These are phyloP conservation scores for Macrotis lagotis DNA, from an alignment of 2,113 vertebrate species.

Conservation along the genomic window DNA sequence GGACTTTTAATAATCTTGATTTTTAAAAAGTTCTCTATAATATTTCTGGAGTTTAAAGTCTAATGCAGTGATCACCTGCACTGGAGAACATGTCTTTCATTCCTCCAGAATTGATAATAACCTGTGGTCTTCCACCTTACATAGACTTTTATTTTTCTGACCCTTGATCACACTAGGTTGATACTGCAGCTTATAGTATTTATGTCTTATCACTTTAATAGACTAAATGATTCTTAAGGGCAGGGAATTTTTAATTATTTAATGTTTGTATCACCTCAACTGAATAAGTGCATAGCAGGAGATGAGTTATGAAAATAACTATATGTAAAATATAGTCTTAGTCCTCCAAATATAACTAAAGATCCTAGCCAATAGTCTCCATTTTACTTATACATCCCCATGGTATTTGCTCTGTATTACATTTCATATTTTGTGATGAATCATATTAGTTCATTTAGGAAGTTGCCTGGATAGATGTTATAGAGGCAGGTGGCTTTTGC, in stretches of 20 bases:
- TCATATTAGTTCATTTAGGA: not conserved
- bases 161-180: not conserved
- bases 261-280: not conserved
- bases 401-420: not conserved
- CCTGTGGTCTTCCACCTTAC: not conserved
- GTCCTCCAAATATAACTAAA: not conserved
- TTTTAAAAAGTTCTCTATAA: not conserved
- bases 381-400: not conserved
- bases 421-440: not conserved
- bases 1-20: not conserved
- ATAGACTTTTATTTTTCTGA: not conserved
- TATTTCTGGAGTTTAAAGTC: not conserved
- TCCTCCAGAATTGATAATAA: not conserved
- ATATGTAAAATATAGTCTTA: not conserved
- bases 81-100: not conserved
- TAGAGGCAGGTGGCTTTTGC: not conserved
- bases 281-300: not conserved
- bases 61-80: not conserved
- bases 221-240: not conserved
- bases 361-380: not conserved
- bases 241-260: not conserved
- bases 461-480: not conserved
- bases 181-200: not conserved
- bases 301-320: too few relatives aligned
- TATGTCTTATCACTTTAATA: not conserved